Percentiles rank a stretch among this genome's conserved stretches.
Evolutionary conservation across 2,797 vertebrate genomes (phyloP).

Genomic region (Protonibea diacanthus): DNA sequence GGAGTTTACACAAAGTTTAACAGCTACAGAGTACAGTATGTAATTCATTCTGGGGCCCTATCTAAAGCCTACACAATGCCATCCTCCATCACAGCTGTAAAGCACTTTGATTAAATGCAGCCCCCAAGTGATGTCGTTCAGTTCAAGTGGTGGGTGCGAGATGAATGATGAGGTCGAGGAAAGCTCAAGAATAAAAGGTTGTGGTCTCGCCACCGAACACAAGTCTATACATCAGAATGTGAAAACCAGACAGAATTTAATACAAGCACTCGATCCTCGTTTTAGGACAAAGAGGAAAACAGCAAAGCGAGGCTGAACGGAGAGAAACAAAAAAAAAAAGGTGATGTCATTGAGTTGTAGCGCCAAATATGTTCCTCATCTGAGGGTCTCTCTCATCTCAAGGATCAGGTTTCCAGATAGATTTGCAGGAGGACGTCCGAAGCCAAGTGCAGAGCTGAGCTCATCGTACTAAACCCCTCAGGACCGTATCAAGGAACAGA

Average conservation of each 20-base stretch:
- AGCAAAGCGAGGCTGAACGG: slow-evolving; percentile 30
- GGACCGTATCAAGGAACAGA: slow-evolving; percentile 61
- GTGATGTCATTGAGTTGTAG: slow-evolving; percentile 76
- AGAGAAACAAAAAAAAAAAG: slow-evolving; percentile 37
- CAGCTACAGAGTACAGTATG: slow-evolving; percentile 37
- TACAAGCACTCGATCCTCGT: neutral
- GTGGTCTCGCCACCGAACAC: slow-evolving; percentile 18
- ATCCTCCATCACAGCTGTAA: slow-evolving; percentile 40
- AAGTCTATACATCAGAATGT: slow-evolving; percentile 25
- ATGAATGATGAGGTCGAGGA: slow-evolving; percentile 24
- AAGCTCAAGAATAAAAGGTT: slow-evolving; percentile 11
- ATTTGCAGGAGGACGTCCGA: slow-evolving; percentile 58
- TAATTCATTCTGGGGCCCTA: slow-evolving; percentile 34
- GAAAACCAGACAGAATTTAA: slow-evolving; percentile 13
- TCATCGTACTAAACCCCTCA: slow-evolving; percentile 61
- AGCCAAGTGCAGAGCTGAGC: slow-evolving; percentile 64
- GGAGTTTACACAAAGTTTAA: slow-evolving; percentile 46
- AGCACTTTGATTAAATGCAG: slow-evolving; percentile 55
- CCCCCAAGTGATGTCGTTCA: slow-evolving; percentile 63
- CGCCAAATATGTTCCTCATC: slow-evolving; percentile 71
- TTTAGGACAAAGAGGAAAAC: slow-evolving; percentile 20
- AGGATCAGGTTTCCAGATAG: slow-evolving; percentile 76
- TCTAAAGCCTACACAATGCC: slow-evolving; percentile 28
- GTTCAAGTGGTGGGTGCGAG: slow-evolving; percentile 48
- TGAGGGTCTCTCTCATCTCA: slow-evolving; percentile 68